Percentiles rank a stretch among this genome's conserved stretches.
These are phyloP conservation scores for Rotaria sp. DNA, from an alignment of 2,888 invertebrate genomes.

Conservation along the genomic window DNA sequence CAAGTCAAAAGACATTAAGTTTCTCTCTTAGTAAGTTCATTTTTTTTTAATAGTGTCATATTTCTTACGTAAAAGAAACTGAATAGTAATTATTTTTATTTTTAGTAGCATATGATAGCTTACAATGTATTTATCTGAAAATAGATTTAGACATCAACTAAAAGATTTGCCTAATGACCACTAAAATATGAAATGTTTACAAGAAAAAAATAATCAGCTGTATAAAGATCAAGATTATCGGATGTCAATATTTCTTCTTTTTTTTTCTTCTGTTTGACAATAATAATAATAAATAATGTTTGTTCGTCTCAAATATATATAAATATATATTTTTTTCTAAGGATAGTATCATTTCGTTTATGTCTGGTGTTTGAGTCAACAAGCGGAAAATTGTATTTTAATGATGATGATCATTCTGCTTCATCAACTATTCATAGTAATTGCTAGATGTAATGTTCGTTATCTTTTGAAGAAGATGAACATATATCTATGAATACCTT, in stretches of 20 bases:
- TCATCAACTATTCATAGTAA: conserved; percentile 1
- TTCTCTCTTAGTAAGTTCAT: background rate
- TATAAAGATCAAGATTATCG: background rate
- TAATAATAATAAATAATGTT: background rate
- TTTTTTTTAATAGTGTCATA: background rate
- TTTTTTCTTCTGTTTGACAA: background rate
- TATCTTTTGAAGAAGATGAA: background rate
- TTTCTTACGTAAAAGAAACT: background rate
- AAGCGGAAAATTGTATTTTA: background rate
- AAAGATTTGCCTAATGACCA: background rate
- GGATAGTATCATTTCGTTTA: background rate
- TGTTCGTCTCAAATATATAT: background rate
- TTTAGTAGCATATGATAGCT: background rate
- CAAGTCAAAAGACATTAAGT: background rate
- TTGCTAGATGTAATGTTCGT: background rate
- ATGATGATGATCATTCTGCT: background rate
- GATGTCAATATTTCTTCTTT: background rate
- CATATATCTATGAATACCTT: background rate
- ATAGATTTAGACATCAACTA: background rate
- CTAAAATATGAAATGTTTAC: background rate
- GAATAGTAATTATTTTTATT: background rate
- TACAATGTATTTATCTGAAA: background rate
- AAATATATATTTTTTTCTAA: background rate
- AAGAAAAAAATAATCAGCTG: background rate
- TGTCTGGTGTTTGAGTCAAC: background rate